These are phyloP conservation scores for Ferrisia virgata DNA, from an alignment of 2,888 invertebrate genomes.

Conservation along the genomic window DNA sequence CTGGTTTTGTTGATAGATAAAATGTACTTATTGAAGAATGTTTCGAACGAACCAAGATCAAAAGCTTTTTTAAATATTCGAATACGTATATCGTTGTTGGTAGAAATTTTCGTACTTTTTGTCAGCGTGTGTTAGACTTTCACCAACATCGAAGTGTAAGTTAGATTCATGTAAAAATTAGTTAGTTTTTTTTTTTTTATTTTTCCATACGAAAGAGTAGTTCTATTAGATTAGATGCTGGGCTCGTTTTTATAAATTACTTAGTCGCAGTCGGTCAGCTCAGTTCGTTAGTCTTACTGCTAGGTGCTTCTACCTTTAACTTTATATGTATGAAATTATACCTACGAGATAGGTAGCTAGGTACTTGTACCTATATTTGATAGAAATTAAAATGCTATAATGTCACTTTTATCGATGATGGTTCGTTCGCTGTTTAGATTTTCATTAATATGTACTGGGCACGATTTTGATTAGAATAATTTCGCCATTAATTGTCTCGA, in stretches of 20 bases:
- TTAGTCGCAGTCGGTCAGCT: background rate
- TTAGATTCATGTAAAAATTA: slow-evolving; percentile 14
- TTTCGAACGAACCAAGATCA: too few species aligned
- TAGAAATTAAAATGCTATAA: background rate
- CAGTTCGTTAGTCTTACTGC: too few species aligned
- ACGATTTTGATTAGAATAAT: slow-evolving; percentile 24
- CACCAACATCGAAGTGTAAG: background rate
- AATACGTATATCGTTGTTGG: background rate
- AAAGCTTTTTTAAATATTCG: background rate
- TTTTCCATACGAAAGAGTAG: too few species aligned
- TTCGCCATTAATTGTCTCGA: slow-evolving; percentile 21
- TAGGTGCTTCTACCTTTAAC: background rate
- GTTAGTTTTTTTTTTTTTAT: too few species aligned
- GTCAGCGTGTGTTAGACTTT: background rate
- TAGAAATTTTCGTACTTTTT: background rate
- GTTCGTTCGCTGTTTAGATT: background rate
- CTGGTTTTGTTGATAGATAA: background rate
- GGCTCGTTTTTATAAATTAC: background rate
- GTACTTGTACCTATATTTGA: too few species aligned
- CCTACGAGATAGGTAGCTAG: too few species aligned
- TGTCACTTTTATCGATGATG: slow-evolving; percentile 7
- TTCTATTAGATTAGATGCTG: slow-evolving; percentile 9
- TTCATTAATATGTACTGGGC: slow-evolving; percentile 18
- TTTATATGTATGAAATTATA: background rate
- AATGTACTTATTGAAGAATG: background rate